Conservation (phyloP, 2,888 invertebrate genomes). For the Eristalis pertinax region DNA sequence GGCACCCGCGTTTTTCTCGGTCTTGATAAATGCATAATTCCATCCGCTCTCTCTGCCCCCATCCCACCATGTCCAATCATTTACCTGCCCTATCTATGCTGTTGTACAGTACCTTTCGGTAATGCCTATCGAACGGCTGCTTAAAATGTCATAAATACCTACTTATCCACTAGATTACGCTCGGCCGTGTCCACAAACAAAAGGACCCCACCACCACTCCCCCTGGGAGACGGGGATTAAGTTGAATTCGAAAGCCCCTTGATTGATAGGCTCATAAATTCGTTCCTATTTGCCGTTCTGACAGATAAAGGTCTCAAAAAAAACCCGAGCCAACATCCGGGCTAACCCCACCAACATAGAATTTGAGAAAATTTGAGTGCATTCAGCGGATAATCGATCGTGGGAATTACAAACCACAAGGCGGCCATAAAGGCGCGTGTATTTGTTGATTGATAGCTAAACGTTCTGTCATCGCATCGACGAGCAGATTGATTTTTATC, state of each 20-base stretch:
- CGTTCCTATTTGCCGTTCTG: slow-evolving; percentile 36
- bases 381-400: slow-evolving; percentile 48
- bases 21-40: slow-evolving; percentile 32
- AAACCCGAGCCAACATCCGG: not conserved
- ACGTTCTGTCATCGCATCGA: slow-evolving; percentile 14
- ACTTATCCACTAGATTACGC: slow-evolving; percentile 2
- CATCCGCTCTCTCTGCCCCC: not conserved
- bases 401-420: slow-evolving; percentile 57
- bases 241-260: not conserved
- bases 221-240: not conserved
- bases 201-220: not conserved
- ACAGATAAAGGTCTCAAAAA: slow-evolving; percentile 12
- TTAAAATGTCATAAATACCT: slow-evolving; percentile 26
- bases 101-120: slow-evolving; percentile 22
- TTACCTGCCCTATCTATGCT: not conserved
- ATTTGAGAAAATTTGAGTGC: not conserved
- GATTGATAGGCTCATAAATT: slow-evolving; percentile 63
- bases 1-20: slow-evolving; percentile 24
- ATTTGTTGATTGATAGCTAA: slow-evolving; percentile 67
- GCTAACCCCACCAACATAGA: not conserved
- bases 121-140: slow-evolving; percentile 5
- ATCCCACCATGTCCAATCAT: not conserved
- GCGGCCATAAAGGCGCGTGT: slow-evolving; percentile 27
- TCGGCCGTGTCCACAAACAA: not conserved
- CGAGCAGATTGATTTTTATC: slow-evolving; percentile 29